Base-by-base conservation (phyloP, 2,888 invertebrate genomes). In the Lasioglossum malachurum region DNA sequence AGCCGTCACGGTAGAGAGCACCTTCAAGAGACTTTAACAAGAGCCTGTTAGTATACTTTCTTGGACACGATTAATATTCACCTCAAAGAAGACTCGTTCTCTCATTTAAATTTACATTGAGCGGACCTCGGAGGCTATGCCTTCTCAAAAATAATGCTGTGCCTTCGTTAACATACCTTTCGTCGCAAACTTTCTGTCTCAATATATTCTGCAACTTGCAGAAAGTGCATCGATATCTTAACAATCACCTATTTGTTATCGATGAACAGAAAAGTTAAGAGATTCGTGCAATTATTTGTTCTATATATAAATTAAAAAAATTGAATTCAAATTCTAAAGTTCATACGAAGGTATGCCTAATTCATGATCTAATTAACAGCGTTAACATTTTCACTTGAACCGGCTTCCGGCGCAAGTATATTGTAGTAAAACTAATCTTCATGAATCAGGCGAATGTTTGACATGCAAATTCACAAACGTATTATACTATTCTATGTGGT, bases 31-130 rank as follows among this genome's bases (percentile, higher is more conserved):
- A 60, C 27, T 60, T 60, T 60, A 60, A 60, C 60, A 60, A 69
- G 69, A 69, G 19, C 10, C 23, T 69, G 38, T 38, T 38, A 69
- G 35, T 38, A 35, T 35, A 38, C 23, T 69, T 69, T 69, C 23
- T 38, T 38, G 4, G 38, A 38, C 23, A 69, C 69, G 38, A 69
- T 69, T 69, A 38, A 38, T 69, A 69, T 69, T 67, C 31, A 12
- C 38, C 10, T 69, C 35, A 69, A 67, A 67, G 67, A 31, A 67
- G 16, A 31, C 31, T 35, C 8, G 64, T 64, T 35, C 64, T 35
- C 19, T 19, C 35, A 35, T 67, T 67, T 67, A 67, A 67, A 67
- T 67, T 67, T 67, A 67, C 31, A 67, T 67, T 31, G 67, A 67
- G 60, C 60, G 27, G 27, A 60, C n/a, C 60, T 14, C 60, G 60